Evolutionary conservation across 2,113 vertebrate genomes (phyloP).

Genomic region (Scomber scombrus): DNA sequence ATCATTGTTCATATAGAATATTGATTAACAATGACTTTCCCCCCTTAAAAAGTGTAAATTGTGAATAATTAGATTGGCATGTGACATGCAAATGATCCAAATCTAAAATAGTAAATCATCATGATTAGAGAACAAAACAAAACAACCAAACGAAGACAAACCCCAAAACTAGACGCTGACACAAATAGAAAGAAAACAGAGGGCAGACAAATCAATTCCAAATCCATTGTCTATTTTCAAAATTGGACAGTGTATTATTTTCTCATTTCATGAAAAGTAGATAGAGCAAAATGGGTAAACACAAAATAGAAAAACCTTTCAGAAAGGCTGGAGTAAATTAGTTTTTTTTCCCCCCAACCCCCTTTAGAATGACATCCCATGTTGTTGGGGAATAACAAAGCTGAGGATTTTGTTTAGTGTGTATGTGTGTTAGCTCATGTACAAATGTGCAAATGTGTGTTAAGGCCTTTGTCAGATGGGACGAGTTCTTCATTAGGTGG

Average conservation of each 20-base stretch:
- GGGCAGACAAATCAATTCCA: conserved; percentile 34
- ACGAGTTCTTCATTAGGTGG: conserved; percentile 47
- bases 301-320: conserved; percentile 32
- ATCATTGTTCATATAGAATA: no score
- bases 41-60: background rate
- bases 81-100: no score
- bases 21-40: background rate
- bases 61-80: background rate
- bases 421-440: background rate
- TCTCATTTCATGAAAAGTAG: conserved; percentile 28
- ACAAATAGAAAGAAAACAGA: background rate
- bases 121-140: no score
- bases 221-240: conserved; percentile 22
- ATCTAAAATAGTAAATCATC: no score
- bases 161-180: background rate
- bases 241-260: conserved; percentile 37
- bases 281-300: conserved; percentile 38
- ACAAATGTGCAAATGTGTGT: conserved; percentile 9
- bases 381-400: conserved; percentile 17
- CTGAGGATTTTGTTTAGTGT: conserved; percentile 9
- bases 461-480: conserved; percentile 30
- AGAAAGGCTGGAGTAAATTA: conserved; percentile 33
- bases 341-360: background rate
- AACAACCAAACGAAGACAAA: background rate
- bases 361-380: conserved; percentile 13